phyloP scores from a whole-genome alignment of 2,113 vertebrate species.

The Silurus meridionalis region DNA sequence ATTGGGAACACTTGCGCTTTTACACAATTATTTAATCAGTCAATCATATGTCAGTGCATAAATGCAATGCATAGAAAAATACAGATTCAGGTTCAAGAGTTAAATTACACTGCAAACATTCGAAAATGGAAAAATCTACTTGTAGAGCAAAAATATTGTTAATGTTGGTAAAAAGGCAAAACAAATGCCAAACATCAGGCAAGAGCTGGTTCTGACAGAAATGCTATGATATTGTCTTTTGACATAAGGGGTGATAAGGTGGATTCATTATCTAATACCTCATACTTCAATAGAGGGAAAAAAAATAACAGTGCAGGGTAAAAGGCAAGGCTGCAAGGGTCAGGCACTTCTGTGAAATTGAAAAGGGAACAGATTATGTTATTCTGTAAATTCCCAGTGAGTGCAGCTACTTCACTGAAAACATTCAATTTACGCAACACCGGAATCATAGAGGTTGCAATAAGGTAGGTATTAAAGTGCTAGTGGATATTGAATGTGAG shows the following conservation, averaged over 20 bases:
- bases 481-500: constrained; percentile 33
- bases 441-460: constrained; percentile 17
- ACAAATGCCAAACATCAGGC: background rate
- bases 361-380: constrained; percentile 9
- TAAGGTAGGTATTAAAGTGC: constrained; percentile 26
- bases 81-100: background rate
- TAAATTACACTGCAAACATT: background rate
- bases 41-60: background rate
- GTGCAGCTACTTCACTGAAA: constrained; percentile 33
- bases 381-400: background rate
- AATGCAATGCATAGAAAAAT: background rate
- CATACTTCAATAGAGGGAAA: background rate
- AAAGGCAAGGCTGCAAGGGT: background rate
- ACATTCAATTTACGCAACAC: constrained; percentile 33
- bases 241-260: background rate
- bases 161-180: background rate
- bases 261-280: background rate
- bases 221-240: background rate
- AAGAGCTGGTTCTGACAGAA: background rate
- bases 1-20: background rate
- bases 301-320: too few species aligned
- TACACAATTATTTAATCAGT: background rate
- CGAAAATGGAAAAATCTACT: background rate
- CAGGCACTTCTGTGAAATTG: constrained; percentile 13
- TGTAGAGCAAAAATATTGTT: background rate